Evolutionary conservation across 2,113 vertebrate species (phyloP), one percentile per base, ranked within the genome.

Genomic region (Oostethus manadensis): DNA sequence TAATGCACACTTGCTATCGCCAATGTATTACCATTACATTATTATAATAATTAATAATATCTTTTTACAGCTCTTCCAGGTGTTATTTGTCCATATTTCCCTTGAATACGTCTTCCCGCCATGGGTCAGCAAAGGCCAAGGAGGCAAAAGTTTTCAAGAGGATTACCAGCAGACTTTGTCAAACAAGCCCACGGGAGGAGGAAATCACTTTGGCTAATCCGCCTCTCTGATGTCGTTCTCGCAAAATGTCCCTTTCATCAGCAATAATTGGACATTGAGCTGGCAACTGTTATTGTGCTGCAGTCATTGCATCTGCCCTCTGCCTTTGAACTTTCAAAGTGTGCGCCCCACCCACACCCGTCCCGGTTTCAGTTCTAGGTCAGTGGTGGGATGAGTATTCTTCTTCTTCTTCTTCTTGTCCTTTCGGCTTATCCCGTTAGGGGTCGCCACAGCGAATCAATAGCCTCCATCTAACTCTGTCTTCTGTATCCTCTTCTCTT

Each of bases 171-270:
- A 76, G 79, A 79, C 85, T 82, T 78, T 84, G 81, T 85, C 78
- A 82, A 82, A 85, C 81, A 85, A 80, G 55, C 79, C 74, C 42
- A 44, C 42, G 73, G 66, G 76, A 77, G 72, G 71, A 76, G 63
- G 68, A 85, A 87, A 85, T 84, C 81, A 78, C 82, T 83, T 75
- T 74, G 71, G 60, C 80, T 88, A 88, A 88, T 88, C 84, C 86
- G 60, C 38, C 69, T 72, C 75, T 88, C 72, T 84, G 82, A 91
- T 87, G 86, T 88, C 75, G 64, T 79, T 71, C 68, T 51, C 77
- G 78, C 79, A 79, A 85, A 88, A 87, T 78, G 78, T 74, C 73
- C 78, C 81, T 90, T 89, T 89, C 86, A 90, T 88, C 87, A 87
- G 78, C 66, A 77, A 78, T 84, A 89, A 87, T 88, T 83, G 82